Evolutionary conservation across 37 sponge, comb jelly and placozoan species (phyloP), one percentile per base, ranked within the genome.

Genomic region (Axinella damicornis): DNA sequence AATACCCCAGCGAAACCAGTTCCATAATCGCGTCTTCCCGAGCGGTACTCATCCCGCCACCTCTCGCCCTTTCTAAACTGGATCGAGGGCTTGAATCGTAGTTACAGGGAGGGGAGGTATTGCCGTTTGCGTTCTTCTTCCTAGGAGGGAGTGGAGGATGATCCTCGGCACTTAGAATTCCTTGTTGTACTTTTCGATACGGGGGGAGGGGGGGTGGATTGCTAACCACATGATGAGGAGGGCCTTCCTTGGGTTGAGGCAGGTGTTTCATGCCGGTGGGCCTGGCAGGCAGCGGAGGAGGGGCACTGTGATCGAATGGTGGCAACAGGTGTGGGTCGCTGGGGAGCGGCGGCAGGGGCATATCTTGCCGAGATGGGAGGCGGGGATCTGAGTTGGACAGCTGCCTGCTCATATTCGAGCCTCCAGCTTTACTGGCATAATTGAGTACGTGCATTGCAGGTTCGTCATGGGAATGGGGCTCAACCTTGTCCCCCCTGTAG

Each of bases 1-100:
- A 38, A 56, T 96, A 96, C 0, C 96, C 96, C 17, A 58, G 69
- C 14, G 62, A 56, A 17, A 84, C 31, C 61, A 93, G 54, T 27
- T 96, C 86, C 27, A 32, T 25, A 24, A 87, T 74, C 6, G 34
- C 25, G 36, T 41, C 35, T 57, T 72, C 73, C 32, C 57, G 37
- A 33, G 65, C 18, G 52, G 80, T 33, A 32, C 34, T 37, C 37
- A 38, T 32, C 9, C 30, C n/a, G 2, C 27, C 28, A 13, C 27
- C 27, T 46, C 46, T 46, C 9, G 46, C 46, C 9, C 46, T 46
- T 9, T 46, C 46, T 9, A 46, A 46, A 5, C 12, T 74, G 18
- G 75, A 40, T 5, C 60, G 61, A 5, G 78, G 32, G 9, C 19
- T 60, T 21, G 74, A 25, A 71, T 53, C 39, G 18, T 16, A 20